Evolutionary conservation across 2,888 invertebrate genomes (phyloP), one percentile per base, ranked within the genome.

Genomic region (Tillus elongatus): DNA sequence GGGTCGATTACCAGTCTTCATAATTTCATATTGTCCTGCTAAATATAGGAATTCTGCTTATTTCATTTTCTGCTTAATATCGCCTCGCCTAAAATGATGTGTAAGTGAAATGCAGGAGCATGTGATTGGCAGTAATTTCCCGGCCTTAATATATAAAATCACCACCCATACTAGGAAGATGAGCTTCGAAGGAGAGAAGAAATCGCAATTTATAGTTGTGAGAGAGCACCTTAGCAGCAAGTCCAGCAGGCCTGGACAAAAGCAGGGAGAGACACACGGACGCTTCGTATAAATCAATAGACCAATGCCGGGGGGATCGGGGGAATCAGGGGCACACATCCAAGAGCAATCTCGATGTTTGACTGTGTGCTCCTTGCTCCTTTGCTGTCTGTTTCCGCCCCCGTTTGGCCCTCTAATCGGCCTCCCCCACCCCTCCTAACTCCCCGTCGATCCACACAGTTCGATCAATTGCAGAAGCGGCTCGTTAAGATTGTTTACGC

Each of bases 401-500:
- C 45, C 47, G 44, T 46, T 47, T 45, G 43, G 37, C 42, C 42
- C 28, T 38, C 35, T 27, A 30, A 34, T 37, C 37, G 37, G 41
- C 34, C 42, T 32, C 30, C 15, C 14, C 36, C 37, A 16, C 13
- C 29, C 35, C 34, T 33, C 36, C 30, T 11, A 40, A 40, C 41
- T 40, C n/a, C n/a, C n/a, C 41, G 45, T 39, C 51, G 37, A 34
- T 43, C 43, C 44, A 39, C 37, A 60, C 58, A 66, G 72, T 67
- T 72, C 72, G 70, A 68, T 56, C 56, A 57, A 57, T 57, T 57
- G 56, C 57, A 57, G 56, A 53, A 55, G 54, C 52, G 51, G 49
- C 54, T 57, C 50, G 54, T 53, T 54, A 61, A 55, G 71, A 72
- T 51, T 57, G 55, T 56, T 57, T 56, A 57, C 57, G 57, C 53